Evolutionary conservation across 2,888 invertebrate species (phyloP).

Genomic region (Drosophila robusta): DNA sequence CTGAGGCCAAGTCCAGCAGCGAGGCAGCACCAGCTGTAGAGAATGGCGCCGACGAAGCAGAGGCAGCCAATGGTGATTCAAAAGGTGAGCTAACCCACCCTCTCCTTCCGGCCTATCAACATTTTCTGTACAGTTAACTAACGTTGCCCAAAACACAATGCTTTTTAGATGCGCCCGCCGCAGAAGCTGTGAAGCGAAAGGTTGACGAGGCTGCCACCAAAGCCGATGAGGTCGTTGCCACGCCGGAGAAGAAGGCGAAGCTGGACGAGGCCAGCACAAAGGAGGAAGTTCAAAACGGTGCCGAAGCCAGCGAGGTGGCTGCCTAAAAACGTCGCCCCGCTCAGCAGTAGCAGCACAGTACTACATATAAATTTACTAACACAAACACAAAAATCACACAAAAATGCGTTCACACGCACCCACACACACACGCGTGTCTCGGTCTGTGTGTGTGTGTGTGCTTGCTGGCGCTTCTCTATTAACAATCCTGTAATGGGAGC

Average conservation of each 20-base stretch:
- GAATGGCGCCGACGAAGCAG: constrained; percentile 77
- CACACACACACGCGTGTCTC: constrained; percentile 15
- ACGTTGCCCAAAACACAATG: neutral
- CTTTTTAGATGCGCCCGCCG: constrained; percentile 80
- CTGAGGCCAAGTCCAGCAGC: constrained; percentile 75
- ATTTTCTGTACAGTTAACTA: constrained; percentile 21
- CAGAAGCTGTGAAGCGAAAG: constrained; percentile 85
- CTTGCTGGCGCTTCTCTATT: constrained; percentile 50
- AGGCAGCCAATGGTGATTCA: constrained; percentile 83
- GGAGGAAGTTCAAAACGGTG: constrained; percentile 85
- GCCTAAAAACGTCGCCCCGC: constrained; percentile 77
- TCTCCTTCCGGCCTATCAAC: neutral
- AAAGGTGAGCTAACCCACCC: constrained; percentile 71
- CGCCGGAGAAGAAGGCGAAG: constrained; percentile 85
- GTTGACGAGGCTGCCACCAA: constrained; percentile 79
- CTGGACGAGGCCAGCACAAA: constrained; percentile 84
- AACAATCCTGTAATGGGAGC: constrained; percentile 72
- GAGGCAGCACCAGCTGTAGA: constrained; percentile 69
- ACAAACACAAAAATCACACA: constrained; percentile 50
- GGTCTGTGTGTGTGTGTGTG: constrained; percentile 6
- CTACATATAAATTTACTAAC: constrained; percentile 74
- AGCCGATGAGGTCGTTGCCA: constrained; percentile 83
- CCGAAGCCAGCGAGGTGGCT: constrained; percentile 85
- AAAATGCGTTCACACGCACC: constrained; percentile 31
- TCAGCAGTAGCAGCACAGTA: constrained; percentile 47